Base-by-base conservation (phyloP, 2,888 invertebrate genomes). In the Apodemia duryi region DNA sequence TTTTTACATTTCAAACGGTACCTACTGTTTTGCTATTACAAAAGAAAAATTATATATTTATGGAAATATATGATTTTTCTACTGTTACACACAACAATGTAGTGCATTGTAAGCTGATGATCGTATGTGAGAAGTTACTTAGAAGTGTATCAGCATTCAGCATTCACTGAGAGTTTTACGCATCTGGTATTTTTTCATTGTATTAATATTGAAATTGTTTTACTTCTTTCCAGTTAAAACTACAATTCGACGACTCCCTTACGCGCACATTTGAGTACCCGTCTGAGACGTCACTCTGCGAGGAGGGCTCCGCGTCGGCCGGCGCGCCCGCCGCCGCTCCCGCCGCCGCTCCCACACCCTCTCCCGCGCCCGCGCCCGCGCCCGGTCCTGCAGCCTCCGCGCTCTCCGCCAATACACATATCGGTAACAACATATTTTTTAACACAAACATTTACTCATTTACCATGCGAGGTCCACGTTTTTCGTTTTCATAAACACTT, bases 241-340 rank as follows among this genome's bases (percentile, higher is more conserved):
- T 98, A 79, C 95, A 96, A 79, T 98, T 98, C 90, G 95, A 97
- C 86, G 98, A 98, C 84, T 94, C 95, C 66, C 94, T 96, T 66
- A 97, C 97, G 73, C 95, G 95, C 73, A 96, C 97, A 65, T 98
- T 96, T 91, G 98, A 98, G 92, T 98, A 98, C 88, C 98, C 98
- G 65, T 97, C 97, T 67, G 98, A 98, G 92, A 94, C 95, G 69
- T 97, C 97, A 61, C 90, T 97, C 78, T 86, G 95, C 78, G 94
- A 95, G 79, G 95, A 95, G 71, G 88, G 91, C 70, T 70, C 77
- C 35, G 6, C n/a, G 7, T 67, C 72, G 41, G 67, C 73, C 49
- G 68, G 68, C 65, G 41, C 73, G 63, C 41, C 65, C 60, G 67
- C 73, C 28, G 68, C 67, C 13, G 65, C 70, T 64, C 61, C 71